Conservation (phyloP, 2,888 invertebrate genomes). For the Frankliniella intonsa region DNA sequence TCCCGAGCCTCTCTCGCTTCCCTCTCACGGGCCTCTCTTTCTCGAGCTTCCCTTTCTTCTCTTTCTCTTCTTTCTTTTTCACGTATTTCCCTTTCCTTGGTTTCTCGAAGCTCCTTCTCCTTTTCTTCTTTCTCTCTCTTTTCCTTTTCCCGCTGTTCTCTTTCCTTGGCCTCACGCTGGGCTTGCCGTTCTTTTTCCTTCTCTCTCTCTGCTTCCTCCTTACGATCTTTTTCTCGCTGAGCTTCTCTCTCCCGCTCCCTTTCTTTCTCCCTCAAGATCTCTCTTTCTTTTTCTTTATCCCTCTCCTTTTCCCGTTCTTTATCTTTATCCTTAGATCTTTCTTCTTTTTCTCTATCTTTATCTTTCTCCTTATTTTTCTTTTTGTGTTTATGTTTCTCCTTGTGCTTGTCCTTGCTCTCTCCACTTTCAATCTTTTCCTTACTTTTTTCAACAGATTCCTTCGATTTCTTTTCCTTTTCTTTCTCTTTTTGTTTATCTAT, state of each 20-base stretch:
- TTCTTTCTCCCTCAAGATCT: not conserved
- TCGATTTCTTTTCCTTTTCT: not conserved
- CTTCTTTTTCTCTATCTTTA: not conserved
- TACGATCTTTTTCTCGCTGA: not conserved
- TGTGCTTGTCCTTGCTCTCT: conserved; percentile 4
- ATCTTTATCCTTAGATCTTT: not conserved
- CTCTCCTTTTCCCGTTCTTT: not conserved
- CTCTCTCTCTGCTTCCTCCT: not conserved
- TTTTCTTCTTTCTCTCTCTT: not conserved
- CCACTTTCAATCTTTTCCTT: not conserved
- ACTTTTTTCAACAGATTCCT: not conserved
- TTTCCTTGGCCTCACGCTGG: not conserved
- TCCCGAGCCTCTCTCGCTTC: not conserved
- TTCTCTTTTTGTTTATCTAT: not conserved
- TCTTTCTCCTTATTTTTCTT: not conserved
- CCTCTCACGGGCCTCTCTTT: not conserved
- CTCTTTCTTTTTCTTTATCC: not conserved
- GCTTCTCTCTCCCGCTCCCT: not conserved
- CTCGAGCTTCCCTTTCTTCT: not conserved
- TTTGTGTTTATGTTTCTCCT: not conserved
- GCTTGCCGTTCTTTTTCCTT: not conserved
- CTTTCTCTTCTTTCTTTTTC: conserved; percentile 4
- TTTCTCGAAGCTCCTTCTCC: not conserved
- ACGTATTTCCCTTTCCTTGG: not conserved
- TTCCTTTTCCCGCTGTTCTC: not conserved